These are phyloP conservation scores for Trigoniulus corallinus DNA, from an alignment of 1,140 invertebrate species.

Conservation along the genomic window DNA sequence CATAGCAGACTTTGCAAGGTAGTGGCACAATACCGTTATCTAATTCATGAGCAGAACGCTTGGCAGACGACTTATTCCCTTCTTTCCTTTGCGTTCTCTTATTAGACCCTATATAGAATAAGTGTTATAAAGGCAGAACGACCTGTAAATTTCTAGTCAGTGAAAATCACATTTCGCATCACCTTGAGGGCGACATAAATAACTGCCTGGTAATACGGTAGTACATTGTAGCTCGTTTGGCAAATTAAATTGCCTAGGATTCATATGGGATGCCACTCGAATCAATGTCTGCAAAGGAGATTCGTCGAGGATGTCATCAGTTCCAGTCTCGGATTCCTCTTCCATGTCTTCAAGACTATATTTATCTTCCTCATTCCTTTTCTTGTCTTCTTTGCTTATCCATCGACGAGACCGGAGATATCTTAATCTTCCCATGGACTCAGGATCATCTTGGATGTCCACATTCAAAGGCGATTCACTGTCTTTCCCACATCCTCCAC, in stretches of 20 bases:
- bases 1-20: slow-evolving; percentile 63
- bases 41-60: slow-evolving; percentile 41
- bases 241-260: slow-evolving; percentile 74
- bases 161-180: background rate
- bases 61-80: slow-evolving; percentile 17
- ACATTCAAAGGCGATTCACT: too few species aligned
- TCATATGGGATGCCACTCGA: slow-evolving; percentile 58
- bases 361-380: background rate
- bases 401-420: background rate
- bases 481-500: too few species aligned
- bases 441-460: background rate
- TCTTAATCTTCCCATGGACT: background rate
- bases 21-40: slow-evolving; percentile 58
- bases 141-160: slow-evolving; percentile 8
- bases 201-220: slow-evolving; percentile 56
- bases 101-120: slow-evolving; percentile 21
- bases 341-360: slow-evolving; percentile 5
- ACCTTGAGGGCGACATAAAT: background rate
- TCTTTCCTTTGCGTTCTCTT: slow-evolving; percentile 22
- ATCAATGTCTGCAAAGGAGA: slow-evolving; percentile 49
- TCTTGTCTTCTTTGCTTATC: slow-evolving; percentile 5
- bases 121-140: background rate
- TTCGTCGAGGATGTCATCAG: too few species aligned
- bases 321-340: slow-evolving; percentile 1
- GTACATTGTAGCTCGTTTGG: slow-evolving; percentile 59